phyloP scores from a whole-genome alignment of 2,888 invertebrate species.

The Drosophila niveifrons region DNA sequence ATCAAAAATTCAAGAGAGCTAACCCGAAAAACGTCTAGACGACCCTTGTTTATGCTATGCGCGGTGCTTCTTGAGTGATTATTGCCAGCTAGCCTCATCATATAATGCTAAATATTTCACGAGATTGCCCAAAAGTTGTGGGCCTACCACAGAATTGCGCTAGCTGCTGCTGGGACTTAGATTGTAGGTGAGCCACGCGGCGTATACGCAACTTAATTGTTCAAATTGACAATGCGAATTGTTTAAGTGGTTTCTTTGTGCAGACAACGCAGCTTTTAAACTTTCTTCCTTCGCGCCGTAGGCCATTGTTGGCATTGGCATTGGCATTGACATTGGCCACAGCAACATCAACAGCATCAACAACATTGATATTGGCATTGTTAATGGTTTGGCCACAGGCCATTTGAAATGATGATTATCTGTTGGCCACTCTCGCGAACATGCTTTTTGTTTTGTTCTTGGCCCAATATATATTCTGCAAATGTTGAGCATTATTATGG shows the following conservation, averaged over 20 bases:
- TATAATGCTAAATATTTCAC: neutral
- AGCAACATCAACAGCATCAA: neutral
- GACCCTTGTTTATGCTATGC: slow-evolving; percentile 9
- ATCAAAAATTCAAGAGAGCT: slow-evolving; percentile 20
- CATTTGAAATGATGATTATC: slow-evolving; percentile 42
- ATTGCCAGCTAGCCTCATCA: neutral
- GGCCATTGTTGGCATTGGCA: slow-evolving; percentile 26
- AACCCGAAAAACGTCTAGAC: slow-evolving; percentile 46
- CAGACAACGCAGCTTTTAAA: slow-evolving; percentile 34
- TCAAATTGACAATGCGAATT: slow-evolving; percentile 8
- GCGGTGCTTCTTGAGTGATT: slow-evolving; percentile 1
- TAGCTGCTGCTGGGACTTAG: neutral
- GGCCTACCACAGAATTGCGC: neutral
- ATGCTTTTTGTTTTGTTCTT: slow-evolving; percentile 3
- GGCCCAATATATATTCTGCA: slow-evolving; percentile 16
- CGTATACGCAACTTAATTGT: slow-evolving; percentile 45
- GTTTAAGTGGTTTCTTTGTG: slow-evolving; percentile 17
- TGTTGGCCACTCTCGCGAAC: slow-evolving; percentile 19
- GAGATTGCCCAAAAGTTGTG: neutral
- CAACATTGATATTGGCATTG: slow-evolving; percentile 19
- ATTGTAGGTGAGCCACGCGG: slow-evolving; percentile 10
- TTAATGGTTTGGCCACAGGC: slow-evolving; percentile 48
- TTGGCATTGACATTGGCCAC: slow-evolving; percentile 26
- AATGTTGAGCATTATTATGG: slow-evolving; percentile 13
- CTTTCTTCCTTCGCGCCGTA: slow-evolving; percentile 33